phyloP scores from a whole-genome alignment of 2,113 vertebrate species.

The Tretioscincus oriximinensis region DNA sequence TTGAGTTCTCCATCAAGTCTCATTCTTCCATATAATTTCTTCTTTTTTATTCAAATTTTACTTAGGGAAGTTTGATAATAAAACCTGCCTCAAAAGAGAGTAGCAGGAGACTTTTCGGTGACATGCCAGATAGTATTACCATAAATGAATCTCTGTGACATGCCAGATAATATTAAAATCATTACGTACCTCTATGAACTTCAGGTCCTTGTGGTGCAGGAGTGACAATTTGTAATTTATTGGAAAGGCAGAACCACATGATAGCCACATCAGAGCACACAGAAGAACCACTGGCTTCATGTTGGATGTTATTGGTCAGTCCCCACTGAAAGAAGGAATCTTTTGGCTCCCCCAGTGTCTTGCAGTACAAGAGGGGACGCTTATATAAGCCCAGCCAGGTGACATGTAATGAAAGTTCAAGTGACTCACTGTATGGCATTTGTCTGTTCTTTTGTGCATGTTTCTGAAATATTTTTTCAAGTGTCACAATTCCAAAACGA shows the following conservation, averaged over 20 bases:
- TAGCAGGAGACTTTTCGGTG: neutral
- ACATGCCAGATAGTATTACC: neutral
- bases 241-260: neutral
- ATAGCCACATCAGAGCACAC: neutral
- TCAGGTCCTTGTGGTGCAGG: neutral
- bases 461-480: neutral
- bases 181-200: neutral
- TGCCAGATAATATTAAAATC: neutral
- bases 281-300: neutral
- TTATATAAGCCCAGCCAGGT: conserved; percentile 15
- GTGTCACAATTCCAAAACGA: conserved; percentile 15
- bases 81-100: neutral
- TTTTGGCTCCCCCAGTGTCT: neutral
- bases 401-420: neutral
- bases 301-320: neutral
- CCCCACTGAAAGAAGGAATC: neutral
- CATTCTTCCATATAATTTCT: too few relatives aligned
- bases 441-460: neutral
- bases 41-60: neutral
- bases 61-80: neutral
- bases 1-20: too few relatives aligned
- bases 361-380: neutral
- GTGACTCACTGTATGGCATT: conserved; percentile 5
- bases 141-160: neutral
- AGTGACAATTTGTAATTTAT: neutral